Evolutionary conservation across 2,797 vertebrate genomes (phyloP).

Genomic region (Sebastiscus tertius): DNA sequence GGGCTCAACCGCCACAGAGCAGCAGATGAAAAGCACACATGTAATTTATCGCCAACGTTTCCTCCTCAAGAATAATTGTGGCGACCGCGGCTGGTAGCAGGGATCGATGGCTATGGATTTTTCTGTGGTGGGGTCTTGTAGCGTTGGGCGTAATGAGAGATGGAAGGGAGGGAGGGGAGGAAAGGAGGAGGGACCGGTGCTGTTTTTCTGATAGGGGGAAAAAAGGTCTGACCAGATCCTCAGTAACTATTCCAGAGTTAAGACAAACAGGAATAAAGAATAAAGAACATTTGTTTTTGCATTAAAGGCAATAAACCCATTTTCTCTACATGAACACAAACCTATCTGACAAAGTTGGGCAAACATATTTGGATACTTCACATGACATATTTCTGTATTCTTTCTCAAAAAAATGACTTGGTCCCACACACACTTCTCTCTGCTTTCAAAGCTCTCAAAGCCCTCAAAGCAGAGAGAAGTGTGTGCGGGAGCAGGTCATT

Average conservation of each 20-base stretch:
- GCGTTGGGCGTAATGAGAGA: conserved; percentile 95
- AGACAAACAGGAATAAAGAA: conserved; percentile 63
- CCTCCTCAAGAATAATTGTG: conserved; percentile 99
- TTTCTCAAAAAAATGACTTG: too few relatives aligned
- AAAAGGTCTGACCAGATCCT: conserved; percentile 45
- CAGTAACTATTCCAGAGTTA: conserved; percentile 32
- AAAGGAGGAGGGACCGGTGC: conserved; percentile 73
- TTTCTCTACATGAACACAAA: neutral
- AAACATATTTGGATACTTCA: neutral
- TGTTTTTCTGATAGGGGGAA: conserved; percentile 88
- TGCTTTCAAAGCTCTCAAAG: too few relatives aligned
- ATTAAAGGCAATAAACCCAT: neutral
- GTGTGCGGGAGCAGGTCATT: too few relatives aligned
- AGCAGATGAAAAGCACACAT: conserved; percentile 97
- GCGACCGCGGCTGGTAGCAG: conserved; percentile 92
- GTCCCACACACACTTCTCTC: too few relatives aligned
- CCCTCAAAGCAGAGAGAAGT: too few relatives aligned
- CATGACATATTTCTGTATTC: neutral
- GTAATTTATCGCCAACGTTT: conserved; percentile 98
- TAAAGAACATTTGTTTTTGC: neutral
- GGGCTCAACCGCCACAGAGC: conserved; percentile 89
- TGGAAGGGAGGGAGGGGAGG: conserved; percentile 80
- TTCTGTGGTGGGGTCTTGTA: conserved; percentile 96
- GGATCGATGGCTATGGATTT: conserved; percentile 98
- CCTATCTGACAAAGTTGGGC: neutral